Percentiles rank a stretch among this genome's conserved stretches.
Evolutionary conservation across 2,888 invertebrate species (phyloP).

Genomic region (Eucriotettix oculatus): DNA sequence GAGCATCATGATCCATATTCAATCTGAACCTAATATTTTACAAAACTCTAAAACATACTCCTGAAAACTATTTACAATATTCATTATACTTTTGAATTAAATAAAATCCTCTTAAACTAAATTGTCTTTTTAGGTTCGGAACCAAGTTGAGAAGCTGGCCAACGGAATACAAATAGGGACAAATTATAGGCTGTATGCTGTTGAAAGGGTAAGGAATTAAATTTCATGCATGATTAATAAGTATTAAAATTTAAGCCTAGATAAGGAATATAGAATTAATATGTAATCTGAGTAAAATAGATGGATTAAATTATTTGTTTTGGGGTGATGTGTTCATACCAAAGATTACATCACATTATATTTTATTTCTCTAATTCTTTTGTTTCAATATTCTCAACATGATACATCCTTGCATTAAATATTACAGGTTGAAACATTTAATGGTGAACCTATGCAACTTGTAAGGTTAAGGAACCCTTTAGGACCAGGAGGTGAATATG

Average conservation of each 20-base stretch:
- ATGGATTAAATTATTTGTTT: no score
- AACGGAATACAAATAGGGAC: slow-evolving; percentile 60
- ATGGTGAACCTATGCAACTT: slow-evolving; percentile 52
- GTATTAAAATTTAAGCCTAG: not conserved
- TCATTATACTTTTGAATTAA: no score
- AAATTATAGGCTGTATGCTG: slow-evolving; percentile 59
- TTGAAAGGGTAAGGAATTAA: slow-evolving; percentile 44
- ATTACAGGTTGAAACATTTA: slow-evolving; percentile 48
- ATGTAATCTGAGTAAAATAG: no score
- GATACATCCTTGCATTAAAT: not conserved
- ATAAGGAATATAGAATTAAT: no score
- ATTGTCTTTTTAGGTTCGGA: slow-evolving; percentile 31
- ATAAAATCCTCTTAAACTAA: not conserved
- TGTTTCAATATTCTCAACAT: no score
- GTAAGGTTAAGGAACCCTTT: slow-evolving; percentile 54
- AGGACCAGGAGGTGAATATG: slow-evolving; percentile 41
- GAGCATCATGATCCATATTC: no score
- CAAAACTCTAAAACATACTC: no score
- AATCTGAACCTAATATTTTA: no score
- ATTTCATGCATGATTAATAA: not conserved
- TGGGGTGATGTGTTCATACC: no score
- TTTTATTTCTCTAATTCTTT: no score
- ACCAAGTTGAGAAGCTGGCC: slow-evolving; percentile 43
- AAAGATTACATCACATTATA: no score
- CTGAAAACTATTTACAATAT: no score